phyloP scores from a whole-genome alignment of 2,797 vertebrate species.

The Hafferia zeledoni region DNA sequence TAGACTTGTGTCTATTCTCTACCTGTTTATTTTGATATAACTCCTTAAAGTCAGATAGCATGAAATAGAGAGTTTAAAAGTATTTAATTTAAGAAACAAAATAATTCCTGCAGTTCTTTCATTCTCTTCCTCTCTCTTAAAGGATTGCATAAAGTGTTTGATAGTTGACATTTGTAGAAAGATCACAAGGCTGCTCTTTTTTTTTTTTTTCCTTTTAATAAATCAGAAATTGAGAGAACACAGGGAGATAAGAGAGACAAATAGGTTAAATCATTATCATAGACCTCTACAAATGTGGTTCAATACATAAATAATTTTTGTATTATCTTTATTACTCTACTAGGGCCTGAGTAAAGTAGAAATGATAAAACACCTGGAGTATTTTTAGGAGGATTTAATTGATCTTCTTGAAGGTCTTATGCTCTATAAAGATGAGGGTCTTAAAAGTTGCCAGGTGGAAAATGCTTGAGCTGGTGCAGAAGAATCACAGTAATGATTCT shows the following conservation, averaged over 20 bases:
- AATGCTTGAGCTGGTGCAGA: not conserved
- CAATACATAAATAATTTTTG: not conserved
- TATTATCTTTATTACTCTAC: not conserved
- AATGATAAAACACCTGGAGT: not conserved
- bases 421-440: not conserved
- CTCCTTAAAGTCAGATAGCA: not conserved
- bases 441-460: not conserved
- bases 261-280: not conserved
- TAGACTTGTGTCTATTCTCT: not conserved
- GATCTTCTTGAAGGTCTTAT: not conserved
- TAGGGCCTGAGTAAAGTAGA: not conserved
- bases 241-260: not conserved
- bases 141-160: not conserved
- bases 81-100: not conserved
- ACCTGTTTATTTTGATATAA: not conserved
- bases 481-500: not conserved
- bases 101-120: not conserved
- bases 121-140: not conserved
- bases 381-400: conserved; percentile 1
- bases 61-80: not conserved
- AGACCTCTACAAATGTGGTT: not conserved
- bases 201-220: not conserved
- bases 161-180: not conserved
- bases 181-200: not conserved
- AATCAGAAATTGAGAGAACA: not conserved